Evolutionary conservation across 2,797 vertebrate species (phyloP), one percentile per base, ranked within the genome.

Genomic region (Malacoctenus gilli): DNA sequence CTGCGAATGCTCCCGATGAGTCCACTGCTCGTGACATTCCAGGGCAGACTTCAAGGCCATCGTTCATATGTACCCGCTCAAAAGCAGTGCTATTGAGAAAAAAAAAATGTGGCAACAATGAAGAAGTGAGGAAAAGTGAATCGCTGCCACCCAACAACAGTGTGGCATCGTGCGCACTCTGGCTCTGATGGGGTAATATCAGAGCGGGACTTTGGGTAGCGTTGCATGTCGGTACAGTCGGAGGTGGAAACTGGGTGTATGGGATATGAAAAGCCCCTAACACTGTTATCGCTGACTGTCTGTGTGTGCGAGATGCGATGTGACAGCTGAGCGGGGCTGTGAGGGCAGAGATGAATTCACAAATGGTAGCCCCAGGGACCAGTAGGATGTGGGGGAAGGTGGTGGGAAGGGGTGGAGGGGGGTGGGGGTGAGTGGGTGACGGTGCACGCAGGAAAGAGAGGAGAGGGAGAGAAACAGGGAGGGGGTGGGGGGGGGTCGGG

Each of bases 261-360:
- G 76, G 81, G 88, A 87, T 87, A 88, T 85, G 85, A 89, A 88
- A 88, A 83, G 80, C 86, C 75, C n/a, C 73, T 80, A 72, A 72
- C 79, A 70, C 84, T 82, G 85, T 87, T 91, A 83, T 84, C 65
- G 68, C 79, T 85, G 86, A 85, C 87, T 89, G 81, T 87, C 85
- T 91, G 79, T 37, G 53, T 64, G 68, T 83, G 82, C 35, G 68
- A 88, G 85, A 93, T 92, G 77, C 78, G 71, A 91, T 89, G 87
- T 92, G 91, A 93, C 92, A 92, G 89, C 79, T 81, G 89, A 90
- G 82, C 78, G 46, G 82, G 71, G 83, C 89, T 82, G 80, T 67
- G 84, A 91, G 87, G 85, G 77, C 79, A 87, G 79, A 87, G 83
- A 88, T 89, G 86, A 89, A 87, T 87, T 90, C 85, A 89, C 88